Conservation (phyloP, 2,888 invertebrate species). For the Tuberolachnus salignus region DNA sequence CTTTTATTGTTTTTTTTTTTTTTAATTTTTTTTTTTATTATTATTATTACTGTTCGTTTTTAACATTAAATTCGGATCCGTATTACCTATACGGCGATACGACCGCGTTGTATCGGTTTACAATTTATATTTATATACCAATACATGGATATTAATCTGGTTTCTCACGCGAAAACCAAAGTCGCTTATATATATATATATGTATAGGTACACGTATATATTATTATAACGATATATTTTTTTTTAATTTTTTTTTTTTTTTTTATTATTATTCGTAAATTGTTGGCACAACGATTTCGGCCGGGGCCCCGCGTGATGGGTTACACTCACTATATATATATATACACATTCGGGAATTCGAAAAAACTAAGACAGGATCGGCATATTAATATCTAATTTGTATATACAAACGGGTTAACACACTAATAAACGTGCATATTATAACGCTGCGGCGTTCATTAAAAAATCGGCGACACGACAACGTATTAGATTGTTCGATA, state of each 20-base stretch:
- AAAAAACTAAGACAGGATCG: constrained; percentile 23
- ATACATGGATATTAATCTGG: constrained; percentile 12
- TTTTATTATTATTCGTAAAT: too few relatives aligned
- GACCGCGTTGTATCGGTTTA: neutral
- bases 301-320: neutral
- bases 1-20: neutral
- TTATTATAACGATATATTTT: neutral
- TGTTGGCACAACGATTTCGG: neutral
- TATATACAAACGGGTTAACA: constrained; percentile 40
- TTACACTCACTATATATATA: neutral
- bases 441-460: constrained; percentile 21
- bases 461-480: constrained; percentile 27
- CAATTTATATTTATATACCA: neutral
- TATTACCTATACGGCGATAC: too few relatives aligned
- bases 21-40: neutral
- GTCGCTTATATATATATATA: neutral
- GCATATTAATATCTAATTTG: constrained; percentile 53
- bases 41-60: neutral
- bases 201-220: neutral
- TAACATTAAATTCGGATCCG: neutral
- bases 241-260: too few relatives aligned
- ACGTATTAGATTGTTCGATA: constrained; percentile 11
- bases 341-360: neutral
- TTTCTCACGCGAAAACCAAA: constrained; percentile 14
- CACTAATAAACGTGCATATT: constrained; percentile 25